Evolutionary conservation across 2,797 vertebrate genomes (phyloP).

Genomic region (Coregonus sp.): DNA sequence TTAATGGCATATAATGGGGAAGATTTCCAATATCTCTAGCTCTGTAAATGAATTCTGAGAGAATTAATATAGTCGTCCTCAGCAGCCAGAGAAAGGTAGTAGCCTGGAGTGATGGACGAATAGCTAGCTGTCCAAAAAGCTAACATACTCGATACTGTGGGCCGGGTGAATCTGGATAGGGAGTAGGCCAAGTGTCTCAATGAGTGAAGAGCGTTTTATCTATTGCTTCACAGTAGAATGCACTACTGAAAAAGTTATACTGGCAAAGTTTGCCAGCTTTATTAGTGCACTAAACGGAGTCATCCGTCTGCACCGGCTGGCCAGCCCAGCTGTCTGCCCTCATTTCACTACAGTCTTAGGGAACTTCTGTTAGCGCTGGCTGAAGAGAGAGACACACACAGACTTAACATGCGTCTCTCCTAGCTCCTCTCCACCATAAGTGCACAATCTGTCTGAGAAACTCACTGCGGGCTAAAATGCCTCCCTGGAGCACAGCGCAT

Average conservation of each 20-base stretch:
- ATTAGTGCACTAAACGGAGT: not conserved
- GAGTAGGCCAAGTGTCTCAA: not conserved
- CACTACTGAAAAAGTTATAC: not conserved
- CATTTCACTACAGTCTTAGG: not conserved
- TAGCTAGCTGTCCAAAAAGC: no score
- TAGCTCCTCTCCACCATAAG: not conserved
- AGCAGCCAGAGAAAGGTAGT: no score
- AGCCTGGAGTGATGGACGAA: no score
- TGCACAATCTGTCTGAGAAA: constrained; percentile 3
- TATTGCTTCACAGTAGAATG: not conserved
- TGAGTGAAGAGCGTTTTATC: not conserved
- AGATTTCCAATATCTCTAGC: not conserved
- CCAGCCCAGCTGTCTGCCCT: not conserved
- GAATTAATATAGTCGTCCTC: no score
- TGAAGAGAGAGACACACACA: not conserved
- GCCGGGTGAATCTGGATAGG: not conserved
- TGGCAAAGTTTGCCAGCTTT: not conserved
- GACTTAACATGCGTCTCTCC: not conserved
- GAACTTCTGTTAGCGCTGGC: not conserved
- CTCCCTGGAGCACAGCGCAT: not conserved
- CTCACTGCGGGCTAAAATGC: not conserved
- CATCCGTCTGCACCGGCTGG: not conserved
- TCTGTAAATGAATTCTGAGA: no score
- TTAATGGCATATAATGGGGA: not conserved
- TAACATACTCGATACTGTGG: no score